These are phyloP conservation scores for Cyprinodon tularosa DNA, from an alignment of 2,113 vertebrate species.

Conservation along the genomic window DNA sequence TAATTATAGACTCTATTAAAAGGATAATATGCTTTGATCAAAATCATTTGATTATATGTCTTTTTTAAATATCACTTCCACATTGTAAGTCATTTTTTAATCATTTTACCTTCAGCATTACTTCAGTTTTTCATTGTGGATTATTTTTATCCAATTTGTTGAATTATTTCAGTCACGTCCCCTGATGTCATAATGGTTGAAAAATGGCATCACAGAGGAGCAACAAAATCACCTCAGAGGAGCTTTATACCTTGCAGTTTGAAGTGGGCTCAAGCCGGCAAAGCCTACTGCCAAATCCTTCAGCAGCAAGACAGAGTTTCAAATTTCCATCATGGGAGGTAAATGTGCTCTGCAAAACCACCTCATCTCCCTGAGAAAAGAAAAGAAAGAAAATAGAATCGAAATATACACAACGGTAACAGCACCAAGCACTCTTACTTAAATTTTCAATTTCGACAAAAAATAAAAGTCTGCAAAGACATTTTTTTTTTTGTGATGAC, in stretches of 20 bases:
- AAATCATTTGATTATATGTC: neutral
- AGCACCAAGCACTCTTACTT: neutral
- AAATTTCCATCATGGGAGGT: constrained; percentile 87
- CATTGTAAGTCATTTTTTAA: neutral
- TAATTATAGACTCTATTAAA: neutral
- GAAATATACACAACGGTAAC: neutral
- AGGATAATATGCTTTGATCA: neutral
- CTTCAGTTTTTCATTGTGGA: neutral
- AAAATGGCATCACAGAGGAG: neutral
- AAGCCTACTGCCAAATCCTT: constrained; percentile 92
- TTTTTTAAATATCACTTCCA: neutral
- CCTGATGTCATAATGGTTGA: neutral
- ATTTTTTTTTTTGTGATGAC: neutral
- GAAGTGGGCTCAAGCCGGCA: constrained; percentile 91
- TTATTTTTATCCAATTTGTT: neutral
- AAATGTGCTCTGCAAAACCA: constrained; percentile 90
- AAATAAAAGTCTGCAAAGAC: neutral
- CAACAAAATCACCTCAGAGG: too few relatives aligned
- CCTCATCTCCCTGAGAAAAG: constrained; percentile 86
- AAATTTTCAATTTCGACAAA: neutral
- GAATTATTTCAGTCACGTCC: neutral
- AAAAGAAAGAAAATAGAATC: neutral
- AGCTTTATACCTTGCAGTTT: constrained; percentile 88
- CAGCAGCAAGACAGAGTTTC: constrained; percentile 91
- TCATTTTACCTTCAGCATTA: neutral